Percentiles rank a stretch among this genome's conserved stretches.
Conservation (phyloP, 2,113 vertebrate species). For the Callionymus lyra region DNA sequence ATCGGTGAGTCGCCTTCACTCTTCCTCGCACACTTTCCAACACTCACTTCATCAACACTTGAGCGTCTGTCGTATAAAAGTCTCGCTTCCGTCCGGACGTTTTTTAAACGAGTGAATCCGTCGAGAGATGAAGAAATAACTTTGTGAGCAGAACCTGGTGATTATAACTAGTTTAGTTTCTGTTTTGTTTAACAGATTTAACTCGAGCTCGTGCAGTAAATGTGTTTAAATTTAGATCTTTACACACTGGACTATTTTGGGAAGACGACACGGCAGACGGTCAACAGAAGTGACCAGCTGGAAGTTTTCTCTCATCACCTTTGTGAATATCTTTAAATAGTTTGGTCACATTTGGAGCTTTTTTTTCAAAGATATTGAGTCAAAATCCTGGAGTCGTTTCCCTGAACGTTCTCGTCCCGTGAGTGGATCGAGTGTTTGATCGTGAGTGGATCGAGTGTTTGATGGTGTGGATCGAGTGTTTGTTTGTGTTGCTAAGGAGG, state of each 20-base stretch:
- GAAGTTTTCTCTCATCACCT: conserved; percentile 1
- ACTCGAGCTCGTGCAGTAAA: conserved; percentile 11
- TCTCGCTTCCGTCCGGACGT: too few relatives aligned
- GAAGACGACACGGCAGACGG: conserved; percentile 37
- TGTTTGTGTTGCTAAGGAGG: conserved; percentile 64
- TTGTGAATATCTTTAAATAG: neutral
- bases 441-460: neutral
- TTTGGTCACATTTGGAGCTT: neutral
- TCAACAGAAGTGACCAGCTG: conserved; percentile 14
- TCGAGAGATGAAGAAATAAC: too few relatives aligned
- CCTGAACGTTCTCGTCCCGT: too few relatives aligned
- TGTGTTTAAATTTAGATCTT: conserved; percentile 6
- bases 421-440: too few relatives aligned
- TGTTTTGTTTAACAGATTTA: conserved; percentile 2
- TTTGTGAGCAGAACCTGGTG: too few relatives aligned
- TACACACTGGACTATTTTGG: conserved; percentile 65
- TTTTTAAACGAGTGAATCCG: too few relatives aligned
- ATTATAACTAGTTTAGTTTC: neutral
- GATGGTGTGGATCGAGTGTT: conserved; percentile 36
- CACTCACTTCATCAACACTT: neutral
- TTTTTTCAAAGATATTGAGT: neutral
- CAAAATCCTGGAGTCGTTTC: too few relatives aligned
- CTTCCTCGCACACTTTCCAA: neutral
- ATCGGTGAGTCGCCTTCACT: conserved; percentile 50
- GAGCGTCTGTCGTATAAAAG: conserved; percentile 6